phyloP scores from a whole-genome alignment of 2,797 vertebrate species.

The Champsocephalus esox region DNA sequence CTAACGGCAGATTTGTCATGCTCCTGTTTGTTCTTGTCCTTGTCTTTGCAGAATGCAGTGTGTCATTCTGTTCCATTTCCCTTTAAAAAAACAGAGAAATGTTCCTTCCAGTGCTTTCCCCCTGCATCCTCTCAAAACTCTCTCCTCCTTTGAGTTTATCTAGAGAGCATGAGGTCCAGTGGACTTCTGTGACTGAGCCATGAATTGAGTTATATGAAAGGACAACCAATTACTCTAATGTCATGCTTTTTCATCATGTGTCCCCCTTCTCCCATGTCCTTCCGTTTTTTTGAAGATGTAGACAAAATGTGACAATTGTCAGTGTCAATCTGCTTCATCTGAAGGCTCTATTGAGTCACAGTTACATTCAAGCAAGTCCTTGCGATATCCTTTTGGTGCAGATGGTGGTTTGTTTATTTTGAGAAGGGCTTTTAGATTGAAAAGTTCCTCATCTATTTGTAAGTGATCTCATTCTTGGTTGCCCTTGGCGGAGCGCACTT shows the following conservation, averaged over 20 bases:
- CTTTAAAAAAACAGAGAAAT: neutral
- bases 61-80: conserved; percentile 29
- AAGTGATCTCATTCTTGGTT: conserved; percentile 16
- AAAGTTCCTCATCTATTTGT: conserved; percentile 30
- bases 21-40: conserved; percentile 23
- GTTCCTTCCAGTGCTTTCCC: neutral
- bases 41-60: conserved; percentile 1
- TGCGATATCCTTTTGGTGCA: conserved; percentile 2
- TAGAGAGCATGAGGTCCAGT: neutral
- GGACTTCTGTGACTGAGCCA: neutral
- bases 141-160: conserved; percentile 2
- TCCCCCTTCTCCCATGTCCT: neutral
- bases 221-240: conserved; percentile 5
- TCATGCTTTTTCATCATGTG: neutral
- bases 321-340: conserved; percentile 16
- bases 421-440: conserved; percentile 25
- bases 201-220: neutral
- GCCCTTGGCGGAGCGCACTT: conserved; percentile 51
- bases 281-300: accelerated
- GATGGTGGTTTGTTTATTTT: conserved; percentile 7
- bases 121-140: neutral
- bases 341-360: conserved; percentile 11
- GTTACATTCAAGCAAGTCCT: conserved; percentile 2
- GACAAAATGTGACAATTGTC: conserved; percentile 9
- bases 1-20: conserved; percentile 4